Evolutionary conservation across 2,113 vertebrate genomes (phyloP).

Genomic region (Sminthopsis crassicaudata): DNA sequence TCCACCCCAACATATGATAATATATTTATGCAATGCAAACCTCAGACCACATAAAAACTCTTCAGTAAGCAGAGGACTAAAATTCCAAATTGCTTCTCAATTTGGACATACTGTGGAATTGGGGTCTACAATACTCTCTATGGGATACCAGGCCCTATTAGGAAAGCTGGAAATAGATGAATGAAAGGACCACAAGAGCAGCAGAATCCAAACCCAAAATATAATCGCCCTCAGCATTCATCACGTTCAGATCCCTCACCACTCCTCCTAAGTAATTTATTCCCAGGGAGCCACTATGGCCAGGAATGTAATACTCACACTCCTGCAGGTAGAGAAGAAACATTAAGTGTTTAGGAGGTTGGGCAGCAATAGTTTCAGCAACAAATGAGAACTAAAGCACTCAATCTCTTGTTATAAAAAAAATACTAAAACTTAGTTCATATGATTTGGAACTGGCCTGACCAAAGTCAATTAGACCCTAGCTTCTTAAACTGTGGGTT

Average conservation of each 20-base stretch:
- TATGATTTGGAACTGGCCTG: not conserved
- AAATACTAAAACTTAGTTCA: not conserved
- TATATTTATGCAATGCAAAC: constrained; percentile 76
- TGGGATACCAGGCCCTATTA: not conserved
- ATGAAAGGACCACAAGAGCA: constrained; percentile 40
- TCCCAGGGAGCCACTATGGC: not conserved
- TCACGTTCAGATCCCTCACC: not conserved
- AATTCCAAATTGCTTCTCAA: constrained; percentile 74
- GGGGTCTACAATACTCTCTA: constrained; percentile 48
- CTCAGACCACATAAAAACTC: constrained; percentile 74
- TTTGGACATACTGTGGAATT: constrained; percentile 70
- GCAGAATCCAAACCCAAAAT: constrained; percentile 50
- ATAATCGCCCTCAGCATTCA: constrained; percentile 54
- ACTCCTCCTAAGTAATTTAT: not conserved
- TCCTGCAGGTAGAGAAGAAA: not conserved
- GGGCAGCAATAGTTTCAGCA: not conserved
- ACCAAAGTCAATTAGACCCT: not conserved
- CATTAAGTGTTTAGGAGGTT: rapidly evolving
- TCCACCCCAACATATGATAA: constrained; percentile 65
- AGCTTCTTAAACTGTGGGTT: no score
- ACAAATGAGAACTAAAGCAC: not conserved
- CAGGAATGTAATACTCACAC: not conserved
- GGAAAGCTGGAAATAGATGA: constrained; percentile 1
- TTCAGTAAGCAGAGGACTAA: constrained; percentile 73
- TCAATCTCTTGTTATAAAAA: not conserved